Evolutionary conservation across 2,888 invertebrate genomes (phyloP).

Genomic region (Apodemia duryi): DNA sequence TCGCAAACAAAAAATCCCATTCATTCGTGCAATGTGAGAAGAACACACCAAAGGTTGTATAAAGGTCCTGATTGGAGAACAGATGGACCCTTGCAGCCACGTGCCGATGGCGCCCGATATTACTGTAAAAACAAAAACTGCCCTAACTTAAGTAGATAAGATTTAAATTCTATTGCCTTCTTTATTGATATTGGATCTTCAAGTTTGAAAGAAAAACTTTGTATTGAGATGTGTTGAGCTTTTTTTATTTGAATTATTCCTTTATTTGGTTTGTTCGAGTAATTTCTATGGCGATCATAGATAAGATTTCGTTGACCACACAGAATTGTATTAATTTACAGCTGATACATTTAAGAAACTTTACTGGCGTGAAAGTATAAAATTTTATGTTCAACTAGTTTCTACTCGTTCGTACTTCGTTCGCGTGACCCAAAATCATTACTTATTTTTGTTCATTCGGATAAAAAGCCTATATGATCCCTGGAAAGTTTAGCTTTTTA

Average conservation of each 20-base stretch:
- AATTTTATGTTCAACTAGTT: too few relatives aligned
- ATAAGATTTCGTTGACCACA: background rate
- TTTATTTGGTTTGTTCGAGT: constrained; percentile 10
- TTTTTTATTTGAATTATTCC: constrained; percentile 3
- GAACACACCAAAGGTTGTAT: constrained; percentile 37
- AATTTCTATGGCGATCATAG: background rate
- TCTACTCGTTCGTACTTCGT: too few relatives aligned
- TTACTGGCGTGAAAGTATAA: too few relatives aligned
- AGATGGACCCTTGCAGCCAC: constrained; percentile 51
- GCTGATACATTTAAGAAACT: background rate
- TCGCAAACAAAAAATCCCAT: constrained; percentile 34
- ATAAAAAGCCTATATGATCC: too few relatives aligned
- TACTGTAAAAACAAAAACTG: constrained; percentile 25
- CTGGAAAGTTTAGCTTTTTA: too few relatives aligned
- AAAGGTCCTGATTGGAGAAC: constrained; percentile 51
- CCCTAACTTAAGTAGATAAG: constrained; percentile 4
- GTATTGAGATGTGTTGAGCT: constrained; percentile 8
- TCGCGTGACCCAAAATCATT: too few relatives aligned
- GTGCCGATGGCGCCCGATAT: constrained; percentile 45
- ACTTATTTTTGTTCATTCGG: too few relatives aligned
- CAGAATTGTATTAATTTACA: background rate
- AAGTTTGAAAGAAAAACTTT: constrained; percentile 3
- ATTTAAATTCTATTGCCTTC: background rate
- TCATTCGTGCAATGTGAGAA: constrained; percentile 35
- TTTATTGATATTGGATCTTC: background rate